Evolutionary conservation across 2,113 vertebrate genomes (phyloP).

Genomic region (Tragelaphus scriptus): DNA sequence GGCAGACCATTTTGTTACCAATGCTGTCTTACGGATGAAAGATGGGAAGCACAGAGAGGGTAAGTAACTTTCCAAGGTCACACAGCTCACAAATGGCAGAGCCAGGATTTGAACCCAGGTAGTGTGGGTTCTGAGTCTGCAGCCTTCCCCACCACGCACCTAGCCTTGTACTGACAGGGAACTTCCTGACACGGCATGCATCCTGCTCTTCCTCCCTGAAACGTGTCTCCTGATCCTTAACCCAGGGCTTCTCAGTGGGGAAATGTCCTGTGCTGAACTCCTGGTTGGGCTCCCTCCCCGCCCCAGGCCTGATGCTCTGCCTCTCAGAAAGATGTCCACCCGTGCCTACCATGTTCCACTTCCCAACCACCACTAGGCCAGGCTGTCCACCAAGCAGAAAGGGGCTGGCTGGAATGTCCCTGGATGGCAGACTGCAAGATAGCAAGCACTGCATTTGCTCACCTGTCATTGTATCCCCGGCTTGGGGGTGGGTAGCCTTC

Average conservation of each 20-base stretch:
- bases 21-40: not conserved
- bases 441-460: fast-evolving
- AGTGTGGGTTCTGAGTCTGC: not conserved
- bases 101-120: not conserved
- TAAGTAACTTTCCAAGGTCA: not conserved
- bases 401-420: not conserved
- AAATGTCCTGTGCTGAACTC: fast-evolving
- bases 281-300: not conserved
- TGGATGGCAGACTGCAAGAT: fast-evolving
- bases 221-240: not conserved
- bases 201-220: not conserved
- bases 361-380: not conserved
- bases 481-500: not conserved
- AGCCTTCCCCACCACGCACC: not conserved
- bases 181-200: not conserved
- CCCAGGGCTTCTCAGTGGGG: not conserved
- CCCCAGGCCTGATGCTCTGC: not conserved
- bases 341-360: fast-evolving
- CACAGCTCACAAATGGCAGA: not conserved
- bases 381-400: fast-evolving
- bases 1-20: not conserved
- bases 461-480: not conserved
- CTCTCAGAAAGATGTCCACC: not conserved
- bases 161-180: not conserved
- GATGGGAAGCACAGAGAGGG: not conserved